phyloP scores from a whole-genome alignment of 1,140 invertebrate genomes.

The Drosophila elegans region DNA sequence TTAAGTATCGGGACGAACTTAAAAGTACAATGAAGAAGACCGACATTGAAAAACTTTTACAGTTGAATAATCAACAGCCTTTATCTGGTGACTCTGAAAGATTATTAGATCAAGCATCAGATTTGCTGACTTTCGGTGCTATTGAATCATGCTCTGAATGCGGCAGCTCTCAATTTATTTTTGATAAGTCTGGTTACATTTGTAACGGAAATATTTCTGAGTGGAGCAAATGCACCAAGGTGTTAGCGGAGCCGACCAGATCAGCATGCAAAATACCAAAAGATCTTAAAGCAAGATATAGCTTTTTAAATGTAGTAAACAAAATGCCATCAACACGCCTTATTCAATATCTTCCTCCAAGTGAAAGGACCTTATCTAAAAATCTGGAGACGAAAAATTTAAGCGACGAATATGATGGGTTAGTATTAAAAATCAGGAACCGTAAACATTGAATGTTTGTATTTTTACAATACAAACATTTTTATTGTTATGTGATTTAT shows the following conservation, averaged over 20 bases:
- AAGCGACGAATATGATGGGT: conserved; percentile 86
- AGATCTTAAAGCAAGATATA: conserved; percentile 87
- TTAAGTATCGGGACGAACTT: conserved; percentile 87
- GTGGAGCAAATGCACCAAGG: conserved; percentile 94
- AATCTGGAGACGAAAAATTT: conserved; percentile 85
- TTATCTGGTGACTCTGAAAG: conserved; percentile 88
- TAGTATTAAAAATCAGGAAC: conserved; percentile 30
- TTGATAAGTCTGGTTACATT: conserved; percentile 91
- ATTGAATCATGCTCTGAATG: conserved; percentile 93
- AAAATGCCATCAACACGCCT: conserved; percentile 87
- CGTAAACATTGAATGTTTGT: too few relatives aligned
- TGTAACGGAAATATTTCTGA: conserved; percentile 94
- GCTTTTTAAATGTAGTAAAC: conserved; percentile 89
- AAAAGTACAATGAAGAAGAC: conserved; percentile 86
- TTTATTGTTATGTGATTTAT: too few relatives aligned
- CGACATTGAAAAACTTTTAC: conserved; percentile 88
- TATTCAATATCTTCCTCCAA: conserved; percentile 87
- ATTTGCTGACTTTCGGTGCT: conserved; percentile 95
- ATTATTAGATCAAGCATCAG: conserved; percentile 92
- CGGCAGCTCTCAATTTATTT: conserved; percentile 89
- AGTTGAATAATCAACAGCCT: conserved; percentile 90
- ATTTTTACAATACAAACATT: too few relatives aligned
- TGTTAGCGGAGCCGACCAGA: conserved; percentile 90
- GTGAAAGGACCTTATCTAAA: conserved; percentile 74
- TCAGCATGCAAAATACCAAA: conserved; percentile 90